Evolutionary conservation across 1,140 invertebrate genomes (phyloP), one percentile per base, ranked within the genome.

Genomic region (roundworm (Caenorhabditis elegans)): DNA sequence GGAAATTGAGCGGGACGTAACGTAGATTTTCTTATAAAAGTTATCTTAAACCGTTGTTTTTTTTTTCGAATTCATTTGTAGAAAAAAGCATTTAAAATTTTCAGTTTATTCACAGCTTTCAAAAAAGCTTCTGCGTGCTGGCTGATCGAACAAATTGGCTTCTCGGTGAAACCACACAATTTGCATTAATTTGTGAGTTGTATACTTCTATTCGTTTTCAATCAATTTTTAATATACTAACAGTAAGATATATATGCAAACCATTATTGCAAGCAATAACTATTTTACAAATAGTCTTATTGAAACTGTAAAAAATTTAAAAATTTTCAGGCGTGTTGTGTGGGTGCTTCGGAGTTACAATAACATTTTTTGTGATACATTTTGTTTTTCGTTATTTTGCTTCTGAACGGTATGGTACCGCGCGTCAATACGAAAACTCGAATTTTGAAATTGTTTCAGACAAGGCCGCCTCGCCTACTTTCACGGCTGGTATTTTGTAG

Each of bases 41-140:
- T n/a, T n/a, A n/a, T n/a, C n/a, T n/a, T n/a, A n/a, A n/a, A n/a
- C n/a, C n/a, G n/a, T n/a, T n/a, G n/a, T n/a, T n/a, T n/a, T n/a
- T n/a, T n/a, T n/a, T n/a, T n/a, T n/a, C n/a, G n/a, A n/a, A n/a
- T n/a, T n/a, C n/a, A n/a, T n/a, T n/a, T n/a, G n/a, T 26, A 17
- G 8, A 26, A 3, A 1, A 8, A 5, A 31, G 34, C 31, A 15
- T 8, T 8, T 8, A 43, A 43, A 8, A 43, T 43, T 70, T 70
- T 39, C 60, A 70, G 60, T 70, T 39, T 26, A 70, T 70, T n/a
- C 60, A 70, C 34, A 70, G 60, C 22, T n/a, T n/a, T n/a, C n/a
- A n/a, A n/a, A n/a, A n/a, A 70, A 19, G 60, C 34, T 10, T 70
- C 60, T 6, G 11, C 60, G 3, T 34, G 36, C 4, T 70, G 36